Evolutionary conservation across 2,113 vertebrate species (phyloP), one percentile per base, ranked within the genome.

Genomic region (Scopus umbretta): DNA sequence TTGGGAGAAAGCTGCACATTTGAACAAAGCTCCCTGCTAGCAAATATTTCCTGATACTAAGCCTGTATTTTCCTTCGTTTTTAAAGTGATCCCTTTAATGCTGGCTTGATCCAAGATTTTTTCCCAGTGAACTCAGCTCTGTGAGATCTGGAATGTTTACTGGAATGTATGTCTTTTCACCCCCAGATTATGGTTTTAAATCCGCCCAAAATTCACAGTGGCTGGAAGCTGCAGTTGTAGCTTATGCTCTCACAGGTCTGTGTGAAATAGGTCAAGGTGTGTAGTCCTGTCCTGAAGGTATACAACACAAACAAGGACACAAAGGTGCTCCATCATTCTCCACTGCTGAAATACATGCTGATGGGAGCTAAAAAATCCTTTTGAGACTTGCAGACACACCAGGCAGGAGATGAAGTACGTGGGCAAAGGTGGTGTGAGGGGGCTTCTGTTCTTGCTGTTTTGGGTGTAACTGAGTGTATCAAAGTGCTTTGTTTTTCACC

Each of bases 11-110:
- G 34, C 49, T 61, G 61, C n/a, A 55, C 83, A 23, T 95, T 87
- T 63, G 68, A 94, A 92, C 56, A 94, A 96, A 97, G 88, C 91
- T 94, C 86, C 62, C 65, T 32, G 76, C 80, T 92, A 95, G 94
- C 67, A 97, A 95, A 95, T 97, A 94, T 97, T 97, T 97, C 96
- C 94, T 95, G 96, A 92, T 50, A 30, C 38, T 95, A 97, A 97
- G 81, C 81, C 86, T 90, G n/a, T 80, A 66, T 95, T 97, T 96
- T 94, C 75, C 74, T 96, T 87, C 71, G 73, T 95, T 88, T 88
- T 72, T 70, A 78, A 96, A 96, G 58, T 90, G 86, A 94, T 95
- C 81, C 58, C 45, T 96, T 94, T 95, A 95, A 96, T 93, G 36
- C 63, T 88, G 68, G 10, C 25, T 95, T 61, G 71, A 73, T 80